Conservation (phyloP, 2,113 vertebrate genomes). For the Coptodon bakossiorum region DNA sequence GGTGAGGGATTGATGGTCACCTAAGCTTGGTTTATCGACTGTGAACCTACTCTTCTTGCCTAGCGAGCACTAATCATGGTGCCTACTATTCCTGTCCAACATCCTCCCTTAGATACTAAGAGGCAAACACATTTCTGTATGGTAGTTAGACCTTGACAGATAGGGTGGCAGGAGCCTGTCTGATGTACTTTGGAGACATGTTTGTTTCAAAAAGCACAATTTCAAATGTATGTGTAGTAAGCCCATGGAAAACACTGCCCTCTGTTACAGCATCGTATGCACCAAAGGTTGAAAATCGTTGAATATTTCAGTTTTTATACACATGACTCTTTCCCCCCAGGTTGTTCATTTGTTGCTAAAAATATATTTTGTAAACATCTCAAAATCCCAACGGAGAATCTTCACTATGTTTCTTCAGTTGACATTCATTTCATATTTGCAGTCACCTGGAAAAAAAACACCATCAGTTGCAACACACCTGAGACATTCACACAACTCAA, state of each 20-base stretch:
- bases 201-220: conserved; percentile 15
- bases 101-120: background rate
- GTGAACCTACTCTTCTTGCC: conserved; percentile 19
- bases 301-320: background rate
- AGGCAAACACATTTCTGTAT: conserved; percentile 11
- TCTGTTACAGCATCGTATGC: background rate
- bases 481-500: conserved; percentile 6
- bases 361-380: background rate
- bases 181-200: background rate
- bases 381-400: background rate
- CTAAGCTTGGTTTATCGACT: conserved; percentile 41
- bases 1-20: conserved; percentile 58
- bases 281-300: background rate
- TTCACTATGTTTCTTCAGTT: background rate
- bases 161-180: background rate
- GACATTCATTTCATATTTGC: background rate
- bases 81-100: background rate
- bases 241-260: background rate
- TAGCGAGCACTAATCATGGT: conserved; percentile 5
- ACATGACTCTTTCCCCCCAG: background rate
- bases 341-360: background rate
- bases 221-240: background rate
- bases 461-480: background rate
- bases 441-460: background rate
- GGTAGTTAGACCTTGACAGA: conserved; percentile 18